Conservation (phyloP, 2,888 invertebrate genomes). For the Crematogaster levior region DNA sequence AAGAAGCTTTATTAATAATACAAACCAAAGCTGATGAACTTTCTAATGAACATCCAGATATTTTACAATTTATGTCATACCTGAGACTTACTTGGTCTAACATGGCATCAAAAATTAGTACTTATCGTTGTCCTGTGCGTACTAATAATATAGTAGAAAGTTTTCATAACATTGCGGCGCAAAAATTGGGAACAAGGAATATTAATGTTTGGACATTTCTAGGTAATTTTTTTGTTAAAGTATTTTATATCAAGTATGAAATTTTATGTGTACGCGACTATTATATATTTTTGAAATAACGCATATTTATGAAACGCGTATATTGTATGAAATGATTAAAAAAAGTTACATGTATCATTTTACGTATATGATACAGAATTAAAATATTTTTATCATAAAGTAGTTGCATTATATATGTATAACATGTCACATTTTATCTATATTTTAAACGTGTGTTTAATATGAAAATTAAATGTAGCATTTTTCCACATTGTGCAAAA, state of each 20-base stretch:
- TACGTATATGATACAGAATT: too few relatives aligned
- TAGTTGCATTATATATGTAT: too few relatives aligned
- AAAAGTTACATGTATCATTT: too few relatives aligned
- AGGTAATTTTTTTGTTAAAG: constrained; percentile 19
- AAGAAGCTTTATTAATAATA: background rate
- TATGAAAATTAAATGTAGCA: too few relatives aligned
- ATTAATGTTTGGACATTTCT: constrained; percentile 25
- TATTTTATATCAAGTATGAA: background rate
- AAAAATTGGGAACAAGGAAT: constrained; percentile 23
- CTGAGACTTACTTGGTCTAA: constrained; percentile 8
- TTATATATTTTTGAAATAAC: too few relatives aligned
- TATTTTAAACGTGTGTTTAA: too few relatives aligned
- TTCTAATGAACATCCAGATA: background rate
- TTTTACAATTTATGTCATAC: constrained; percentile 39
- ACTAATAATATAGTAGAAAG: constrained; percentile 45
- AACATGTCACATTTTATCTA: too few relatives aligned
- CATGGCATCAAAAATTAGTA: constrained; percentile 37
- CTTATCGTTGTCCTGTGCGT: constrained; percentile 28
- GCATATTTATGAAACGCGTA: too few relatives aligned
- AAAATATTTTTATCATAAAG: too few relatives aligned
- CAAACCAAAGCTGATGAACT: too few relatives aligned
- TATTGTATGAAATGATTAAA: too few relatives aligned
- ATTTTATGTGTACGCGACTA: background rate
- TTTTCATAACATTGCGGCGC: constrained; percentile 18
- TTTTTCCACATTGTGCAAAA: too few relatives aligned